Percentiles rank a stretch among this genome's conserved stretches.
These are phyloP conservation scores for Dasypolia templi DNA, from an alignment of 2,888 invertebrate genomes.

Conservation along the genomic window DNA sequence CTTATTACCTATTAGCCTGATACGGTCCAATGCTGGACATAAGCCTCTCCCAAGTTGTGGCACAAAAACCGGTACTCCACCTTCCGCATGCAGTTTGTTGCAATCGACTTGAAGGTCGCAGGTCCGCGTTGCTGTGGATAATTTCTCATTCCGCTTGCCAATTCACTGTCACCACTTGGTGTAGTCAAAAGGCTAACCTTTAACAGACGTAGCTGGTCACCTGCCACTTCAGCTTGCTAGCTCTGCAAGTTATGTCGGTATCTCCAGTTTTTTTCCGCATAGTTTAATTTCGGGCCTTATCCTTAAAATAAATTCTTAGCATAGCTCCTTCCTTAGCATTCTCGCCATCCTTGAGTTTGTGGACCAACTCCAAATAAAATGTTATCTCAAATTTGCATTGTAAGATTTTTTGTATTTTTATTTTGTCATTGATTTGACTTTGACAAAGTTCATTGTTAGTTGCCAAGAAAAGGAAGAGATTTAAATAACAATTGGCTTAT, in stretches of 20 bases:
- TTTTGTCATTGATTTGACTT: conserved; percentile 47
- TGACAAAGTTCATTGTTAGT: conserved; percentile 49
- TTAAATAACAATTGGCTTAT: conserved; percentile 27
- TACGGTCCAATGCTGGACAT: not conserved
- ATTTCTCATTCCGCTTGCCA: not conserved
- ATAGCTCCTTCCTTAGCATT: not conserved
- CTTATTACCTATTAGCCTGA: no score
- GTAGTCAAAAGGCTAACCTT: not conserved
- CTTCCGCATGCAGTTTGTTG: not conserved
- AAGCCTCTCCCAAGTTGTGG: not conserved
- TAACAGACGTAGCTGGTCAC: not conserved
- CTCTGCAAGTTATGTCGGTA: not conserved
- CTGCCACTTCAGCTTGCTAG: not conserved
- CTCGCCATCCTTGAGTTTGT: not conserved
- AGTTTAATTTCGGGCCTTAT: not conserved
- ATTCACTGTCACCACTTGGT: not conserved
- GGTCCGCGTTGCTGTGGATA: not conserved
- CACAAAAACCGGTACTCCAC: not conserved
- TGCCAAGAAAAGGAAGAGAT: conserved; percentile 53
- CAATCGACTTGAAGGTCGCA: not conserved
- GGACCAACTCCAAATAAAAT: not conserved
- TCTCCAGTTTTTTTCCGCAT: not conserved
- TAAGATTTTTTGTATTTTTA: not conserved
- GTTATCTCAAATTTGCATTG: not conserved
- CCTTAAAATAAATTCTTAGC: not conserved